A percentile compares a stretch with the other conserved stretches of the same genome.
Evolutionary conservation across 1,140 invertebrate species (phyloP).

Genomic region (Cylas formicarius): DNA sequence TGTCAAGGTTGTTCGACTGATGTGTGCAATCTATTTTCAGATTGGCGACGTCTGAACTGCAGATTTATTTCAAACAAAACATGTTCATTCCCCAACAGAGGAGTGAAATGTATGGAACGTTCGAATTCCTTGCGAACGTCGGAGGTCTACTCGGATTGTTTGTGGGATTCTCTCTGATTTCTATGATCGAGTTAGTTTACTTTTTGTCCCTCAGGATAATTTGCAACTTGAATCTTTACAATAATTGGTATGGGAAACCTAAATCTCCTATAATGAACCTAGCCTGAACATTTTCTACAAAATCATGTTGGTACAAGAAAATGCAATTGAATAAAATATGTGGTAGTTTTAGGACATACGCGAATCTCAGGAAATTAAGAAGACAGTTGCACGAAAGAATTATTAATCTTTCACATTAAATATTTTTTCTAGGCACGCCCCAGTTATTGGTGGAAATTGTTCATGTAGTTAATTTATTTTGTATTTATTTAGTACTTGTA

Average conservation of each 20-base stretch:
- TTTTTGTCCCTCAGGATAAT: slow-evolving; percentile 50
- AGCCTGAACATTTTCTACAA: slow-evolving; percentile 3
- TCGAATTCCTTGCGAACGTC: slow-evolving; percentile 56
- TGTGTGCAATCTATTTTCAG: too few species aligned
- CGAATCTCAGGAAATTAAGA: too few species aligned
- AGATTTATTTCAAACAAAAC: slow-evolving; percentile 24
- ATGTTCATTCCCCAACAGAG: slow-evolving; percentile 21
- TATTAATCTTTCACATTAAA: too few species aligned
- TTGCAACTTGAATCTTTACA: slow-evolving; percentile 23
- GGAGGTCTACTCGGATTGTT: slow-evolving; percentile 73
- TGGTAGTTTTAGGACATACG: too few species aligned
- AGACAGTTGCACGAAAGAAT: too few species aligned
- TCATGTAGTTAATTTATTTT: too few species aligned
- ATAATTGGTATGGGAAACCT: slow-evolving; percentile 21
- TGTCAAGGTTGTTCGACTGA: too few species aligned
- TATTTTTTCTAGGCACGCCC: too few species aligned
- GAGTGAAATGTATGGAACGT: slow-evolving; percentile 19
- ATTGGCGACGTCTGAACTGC: slow-evolving; percentile 19
- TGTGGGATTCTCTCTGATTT: slow-evolving; percentile 73
- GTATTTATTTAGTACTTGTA: too few species aligned
- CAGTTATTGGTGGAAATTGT: too few species aligned
- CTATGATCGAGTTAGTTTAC: slow-evolving; percentile 65
- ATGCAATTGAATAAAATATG: too few species aligned
- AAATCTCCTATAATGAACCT: slow-evolving; percentile 2
- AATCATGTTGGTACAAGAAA: too few species aligned